These are phyloP conservation scores for Nemotelus nigrinus DNA, from an alignment of 2,888 invertebrate genomes.

Conservation along the genomic window DNA sequence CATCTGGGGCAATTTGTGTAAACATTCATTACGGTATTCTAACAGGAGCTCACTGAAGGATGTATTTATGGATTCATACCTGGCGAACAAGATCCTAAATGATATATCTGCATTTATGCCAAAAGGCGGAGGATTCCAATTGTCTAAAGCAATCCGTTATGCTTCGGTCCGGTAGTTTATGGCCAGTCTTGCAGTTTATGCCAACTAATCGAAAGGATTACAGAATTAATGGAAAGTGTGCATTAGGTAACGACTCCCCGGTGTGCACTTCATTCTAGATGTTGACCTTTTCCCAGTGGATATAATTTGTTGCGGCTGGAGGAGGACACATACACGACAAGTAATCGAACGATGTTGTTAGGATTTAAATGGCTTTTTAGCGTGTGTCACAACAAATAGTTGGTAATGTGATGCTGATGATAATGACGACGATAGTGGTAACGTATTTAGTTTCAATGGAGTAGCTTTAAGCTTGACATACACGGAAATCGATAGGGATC, in stretches of 20 bases:
- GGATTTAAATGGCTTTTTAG: conserved; percentile 19
- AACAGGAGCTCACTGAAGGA: not conserved
- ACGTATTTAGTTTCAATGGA: not conserved
- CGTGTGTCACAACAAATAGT: not conserved
- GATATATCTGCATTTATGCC: not conserved
- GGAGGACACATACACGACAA: not conserved
- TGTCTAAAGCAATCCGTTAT: not conserved
- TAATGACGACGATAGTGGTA: conserved; percentile 2
- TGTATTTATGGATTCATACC: conserved; percentile 27
- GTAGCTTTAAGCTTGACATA: not conserved
- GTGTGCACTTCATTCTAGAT: conserved; percentile 22
- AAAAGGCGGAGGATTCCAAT: not conserved
- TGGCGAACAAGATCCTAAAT: not conserved
- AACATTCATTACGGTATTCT: conserved; percentile 8
- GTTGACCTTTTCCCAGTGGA: not conserved
- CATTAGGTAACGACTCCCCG: conserved; percentile 25
- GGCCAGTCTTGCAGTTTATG: not conserved
- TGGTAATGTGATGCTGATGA: conserved; percentile 8
- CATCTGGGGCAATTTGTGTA: conserved; percentile 19
- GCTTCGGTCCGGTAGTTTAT: not conserved
- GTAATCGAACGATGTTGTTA: conserved; percentile 25
- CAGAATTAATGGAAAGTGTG: conserved; percentile 30
- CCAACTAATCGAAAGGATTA: conserved; percentile 40
- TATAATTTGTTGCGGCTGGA: not conserved
- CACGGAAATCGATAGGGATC: too few relatives aligned